These are phyloP conservation scores for Tapirus terrestris DNA, from an alignment of 2,113 vertebrate species.

Conservation along the genomic window DNA sequence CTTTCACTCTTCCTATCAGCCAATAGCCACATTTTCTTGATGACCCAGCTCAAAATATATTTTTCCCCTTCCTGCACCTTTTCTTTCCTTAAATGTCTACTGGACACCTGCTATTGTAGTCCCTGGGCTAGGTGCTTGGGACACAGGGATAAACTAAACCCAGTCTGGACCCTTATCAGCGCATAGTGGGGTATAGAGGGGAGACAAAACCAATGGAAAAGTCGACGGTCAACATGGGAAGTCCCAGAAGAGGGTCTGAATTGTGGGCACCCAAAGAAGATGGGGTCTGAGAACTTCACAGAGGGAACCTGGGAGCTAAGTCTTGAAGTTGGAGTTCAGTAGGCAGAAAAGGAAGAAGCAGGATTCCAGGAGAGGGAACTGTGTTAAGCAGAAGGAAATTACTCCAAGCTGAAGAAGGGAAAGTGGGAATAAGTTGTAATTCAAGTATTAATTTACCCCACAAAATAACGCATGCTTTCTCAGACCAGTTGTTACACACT, in stretches of 20 bases:
- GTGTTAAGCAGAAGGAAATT: slow-evolving; percentile 12
- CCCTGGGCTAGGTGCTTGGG: neutral
- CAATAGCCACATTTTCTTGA: neutral
- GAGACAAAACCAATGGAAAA: neutral
- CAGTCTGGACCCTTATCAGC: neutral
- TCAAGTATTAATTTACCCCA: neutral
- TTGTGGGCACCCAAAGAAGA: neutral
- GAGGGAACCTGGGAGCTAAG: neutral
- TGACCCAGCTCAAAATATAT: neutral
- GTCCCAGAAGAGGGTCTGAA: neutral
- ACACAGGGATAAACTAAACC: neutral
- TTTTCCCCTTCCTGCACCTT: neutral
- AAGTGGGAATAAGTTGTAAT: slow-evolving; percentile 16
- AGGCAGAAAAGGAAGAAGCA: slow-evolving; percentile 3
- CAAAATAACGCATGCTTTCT: neutral
- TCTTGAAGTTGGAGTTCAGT: slow-evolving; percentile 2
- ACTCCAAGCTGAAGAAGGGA: neutral
- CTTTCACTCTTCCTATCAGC: neutral
- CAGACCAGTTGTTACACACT: neutral
- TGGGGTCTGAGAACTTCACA: neutral
- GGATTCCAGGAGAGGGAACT: neutral
- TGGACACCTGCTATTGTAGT: neutral
- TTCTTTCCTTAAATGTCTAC: neutral
- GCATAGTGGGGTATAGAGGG: neutral
- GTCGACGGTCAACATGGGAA: neutral